Evolutionary conservation across 2,888 invertebrate genomes (phyloP).

Genomic region (Gari tellinella): DNA sequence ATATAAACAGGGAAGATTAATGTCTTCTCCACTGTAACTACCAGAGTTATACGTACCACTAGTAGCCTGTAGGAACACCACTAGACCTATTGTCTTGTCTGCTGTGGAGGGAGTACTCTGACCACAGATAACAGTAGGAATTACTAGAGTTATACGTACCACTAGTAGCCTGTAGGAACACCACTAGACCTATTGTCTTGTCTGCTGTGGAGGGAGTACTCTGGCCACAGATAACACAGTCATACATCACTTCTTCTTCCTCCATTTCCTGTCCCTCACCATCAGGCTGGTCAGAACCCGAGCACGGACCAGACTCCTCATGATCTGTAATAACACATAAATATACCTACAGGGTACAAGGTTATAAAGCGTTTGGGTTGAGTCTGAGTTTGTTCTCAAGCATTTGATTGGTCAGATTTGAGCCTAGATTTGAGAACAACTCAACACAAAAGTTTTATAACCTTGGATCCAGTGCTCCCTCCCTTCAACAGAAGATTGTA

Average conservation of each 20-base stretch:
- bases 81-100: slow-evolving; percentile 93
- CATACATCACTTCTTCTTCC: slow-evolving; percentile 86
- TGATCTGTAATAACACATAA: too few relatives aligned
- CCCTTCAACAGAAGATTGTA: too few relatives aligned
- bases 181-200: slow-evolving; percentile 94
- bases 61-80: slow-evolving; percentile 93
- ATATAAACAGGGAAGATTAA: background rate
- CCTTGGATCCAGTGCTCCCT: too few relatives aligned
- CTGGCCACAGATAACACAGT: slow-evolving; percentile 98
- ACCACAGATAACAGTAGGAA: slow-evolving; percentile 97
- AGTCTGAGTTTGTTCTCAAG: too few relatives aligned
- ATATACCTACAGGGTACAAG: too few relatives aligned
- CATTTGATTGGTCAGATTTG: too few relatives aligned
- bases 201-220: slow-evolving; percentile 93
- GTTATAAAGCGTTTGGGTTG: too few relatives aligned
- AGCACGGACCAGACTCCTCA: background rate
- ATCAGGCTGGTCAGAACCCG: slow-evolving; percentile 15
- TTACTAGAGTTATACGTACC: slow-evolving; percentile 84
- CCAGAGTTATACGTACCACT: slow-evolving; percentile 87
- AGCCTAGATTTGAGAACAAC: too few relatives aligned
- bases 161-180: slow-evolving; percentile 93
- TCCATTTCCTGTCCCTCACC: slow-evolving; percentile 32
- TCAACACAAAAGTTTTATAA: too few relatives aligned
- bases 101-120: slow-evolving; percentile 94
- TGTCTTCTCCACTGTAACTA: background rate